phyloP scores from a whole-genome alignment of 2,113 vertebrate genomes.

The Candoia aspera region DNA sequence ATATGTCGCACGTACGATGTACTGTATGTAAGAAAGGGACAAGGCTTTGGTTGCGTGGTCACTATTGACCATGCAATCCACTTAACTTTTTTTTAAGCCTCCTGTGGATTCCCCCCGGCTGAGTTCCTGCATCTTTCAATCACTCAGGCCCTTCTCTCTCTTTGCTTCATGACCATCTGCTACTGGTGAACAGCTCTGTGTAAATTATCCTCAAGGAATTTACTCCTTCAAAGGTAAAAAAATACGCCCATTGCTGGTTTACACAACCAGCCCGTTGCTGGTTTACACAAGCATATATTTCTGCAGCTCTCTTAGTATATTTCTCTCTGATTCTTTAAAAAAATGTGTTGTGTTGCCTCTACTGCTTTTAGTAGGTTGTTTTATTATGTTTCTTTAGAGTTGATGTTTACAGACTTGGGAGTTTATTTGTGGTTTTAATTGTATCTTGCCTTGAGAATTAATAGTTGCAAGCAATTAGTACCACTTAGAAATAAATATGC shows the following conservation, averaged over 20 bases:
- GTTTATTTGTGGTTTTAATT: not conserved
- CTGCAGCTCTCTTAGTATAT: not conserved
- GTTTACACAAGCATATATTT: not conserved
- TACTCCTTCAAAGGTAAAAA: not conserved
- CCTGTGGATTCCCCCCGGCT: too few species aligned
- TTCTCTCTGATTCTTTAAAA: not conserved
- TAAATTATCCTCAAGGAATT: not conserved
- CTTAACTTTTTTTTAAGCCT: too few species aligned
- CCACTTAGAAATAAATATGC: not conserved
- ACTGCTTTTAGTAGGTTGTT: not conserved
- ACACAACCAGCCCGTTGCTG: not conserved
- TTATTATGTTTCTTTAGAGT: not conserved
- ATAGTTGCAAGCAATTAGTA: not conserved
- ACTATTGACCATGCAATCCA: too few species aligned
- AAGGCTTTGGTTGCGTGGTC: not conserved
- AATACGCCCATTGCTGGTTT: not conserved
- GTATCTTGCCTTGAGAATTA: not conserved
- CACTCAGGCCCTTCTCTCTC: not conserved
- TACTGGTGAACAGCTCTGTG: not conserved
- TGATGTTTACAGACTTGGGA: not conserved
- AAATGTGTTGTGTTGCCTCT: not conserved
- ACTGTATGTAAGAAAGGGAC: not conserved
- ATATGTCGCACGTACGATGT: not conserved
- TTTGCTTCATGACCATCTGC: not conserved
- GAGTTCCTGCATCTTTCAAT: not conserved